Conservation (phyloP, 2,797 vertebrate species). For the Crax fasciolata region DNA sequence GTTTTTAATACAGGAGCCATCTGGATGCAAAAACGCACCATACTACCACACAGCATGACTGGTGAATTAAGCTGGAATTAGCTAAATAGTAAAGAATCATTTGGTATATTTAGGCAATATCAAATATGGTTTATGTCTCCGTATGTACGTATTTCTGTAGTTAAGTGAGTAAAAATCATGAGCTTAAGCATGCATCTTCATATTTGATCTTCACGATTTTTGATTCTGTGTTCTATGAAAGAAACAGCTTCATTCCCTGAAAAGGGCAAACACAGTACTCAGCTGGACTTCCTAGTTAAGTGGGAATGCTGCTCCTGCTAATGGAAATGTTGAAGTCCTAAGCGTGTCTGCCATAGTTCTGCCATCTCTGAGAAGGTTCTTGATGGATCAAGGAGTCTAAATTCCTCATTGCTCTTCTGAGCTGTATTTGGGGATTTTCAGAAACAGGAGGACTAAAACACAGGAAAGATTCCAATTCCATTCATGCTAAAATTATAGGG, state of each 20-base stretch:
- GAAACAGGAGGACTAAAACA: neutral
- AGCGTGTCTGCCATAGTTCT: neutral
- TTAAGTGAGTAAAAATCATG: neutral
- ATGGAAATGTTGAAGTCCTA: neutral
- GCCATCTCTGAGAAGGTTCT: neutral
- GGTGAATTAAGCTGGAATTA: neutral
- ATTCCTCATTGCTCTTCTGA: neutral
- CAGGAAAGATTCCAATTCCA: neutral
- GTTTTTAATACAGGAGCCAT: neutral
- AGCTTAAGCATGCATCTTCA: neutral
- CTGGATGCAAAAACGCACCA: neutral
- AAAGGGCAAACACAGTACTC: neutral
- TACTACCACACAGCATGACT: neutral
- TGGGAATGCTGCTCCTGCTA: neutral
- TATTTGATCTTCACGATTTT: neutral
- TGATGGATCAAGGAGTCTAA: neutral
- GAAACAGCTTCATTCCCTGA: neutral
- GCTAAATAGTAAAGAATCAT: neutral
- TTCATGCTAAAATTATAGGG: neutral
- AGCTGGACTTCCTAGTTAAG: neutral
- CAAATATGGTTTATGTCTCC: neutral
- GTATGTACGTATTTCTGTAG: neutral
- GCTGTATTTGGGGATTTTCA: neutral
- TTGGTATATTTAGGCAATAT: neutral
- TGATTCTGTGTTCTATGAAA: neutral